Evolutionary conservation across 2,888 invertebrate species (phyloP).

Genomic region (Caenorhabditis parvicauda): DNA sequence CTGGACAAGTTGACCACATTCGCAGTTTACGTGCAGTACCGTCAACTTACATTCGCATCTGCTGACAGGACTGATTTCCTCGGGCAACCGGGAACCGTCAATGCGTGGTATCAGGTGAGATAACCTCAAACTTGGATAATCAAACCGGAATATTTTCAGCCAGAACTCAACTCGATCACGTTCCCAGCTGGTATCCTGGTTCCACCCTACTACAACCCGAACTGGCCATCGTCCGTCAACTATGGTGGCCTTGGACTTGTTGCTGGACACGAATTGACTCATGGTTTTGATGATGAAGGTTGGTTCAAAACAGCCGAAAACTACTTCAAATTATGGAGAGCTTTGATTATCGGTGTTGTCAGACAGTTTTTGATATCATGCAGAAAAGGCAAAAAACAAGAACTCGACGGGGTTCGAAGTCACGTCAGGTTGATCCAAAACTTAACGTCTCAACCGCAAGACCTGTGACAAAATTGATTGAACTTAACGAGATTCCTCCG

Average conservation of each 20-base stretch:
- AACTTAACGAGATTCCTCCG: too few relatives aligned
- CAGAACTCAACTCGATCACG: slow-evolving; percentile 56
- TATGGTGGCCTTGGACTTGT: slow-evolving; percentile 96
- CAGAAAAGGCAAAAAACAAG: too few relatives aligned
- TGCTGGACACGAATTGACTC: slow-evolving; percentile 90
- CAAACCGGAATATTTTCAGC: slow-evolving; percentile 23
- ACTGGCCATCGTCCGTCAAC: slow-evolving; percentile 54
- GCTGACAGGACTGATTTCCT: slow-evolving; percentile 49
- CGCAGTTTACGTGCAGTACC: slow-evolving; percentile 35
- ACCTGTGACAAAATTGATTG: too few relatives aligned
- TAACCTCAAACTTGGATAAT: too few relatives aligned
- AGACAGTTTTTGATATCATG: too few relatives aligned
- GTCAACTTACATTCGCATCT: slow-evolving; percentile 20
- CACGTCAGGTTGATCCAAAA: too few relatives aligned
- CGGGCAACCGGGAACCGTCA: slow-evolving; percentile 51
- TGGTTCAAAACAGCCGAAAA: too few relatives aligned
- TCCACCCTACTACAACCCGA: slow-evolving; percentile 50
- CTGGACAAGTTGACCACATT: slow-evolving; percentile 35
- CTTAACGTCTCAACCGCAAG: too few relatives aligned
- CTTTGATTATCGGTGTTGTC: too few relatives aligned
- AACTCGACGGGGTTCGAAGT: too few relatives aligned
- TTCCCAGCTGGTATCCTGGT: slow-evolving; percentile 58
- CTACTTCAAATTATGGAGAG: too few relatives aligned
- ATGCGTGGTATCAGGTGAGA: slow-evolving; percentile 50
- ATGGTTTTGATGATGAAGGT: slow-evolving; percentile 82